These are phyloP conservation scores for Bombus soroeensis DNA, from an alignment of 1,140 invertebrate genomes.

Conservation along the genomic window DNA sequence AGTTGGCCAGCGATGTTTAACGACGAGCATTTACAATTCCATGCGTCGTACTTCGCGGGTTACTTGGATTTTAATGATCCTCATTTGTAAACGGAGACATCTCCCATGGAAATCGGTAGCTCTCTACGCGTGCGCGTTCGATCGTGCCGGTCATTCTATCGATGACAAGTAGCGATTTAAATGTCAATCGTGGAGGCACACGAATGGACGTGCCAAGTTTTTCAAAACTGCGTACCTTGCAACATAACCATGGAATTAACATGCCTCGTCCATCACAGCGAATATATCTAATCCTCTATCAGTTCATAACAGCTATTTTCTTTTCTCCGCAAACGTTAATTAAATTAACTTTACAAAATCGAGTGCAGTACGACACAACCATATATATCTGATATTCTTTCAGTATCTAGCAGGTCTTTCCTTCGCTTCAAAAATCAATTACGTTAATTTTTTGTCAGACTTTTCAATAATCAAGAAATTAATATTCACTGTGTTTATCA, in stretches of 20 bases:
- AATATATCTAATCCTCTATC: neutral
- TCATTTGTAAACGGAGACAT: conserved; percentile 47
- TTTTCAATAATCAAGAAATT: no score
- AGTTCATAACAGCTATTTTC: neutral
- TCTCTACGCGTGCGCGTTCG: conserved; percentile 38
- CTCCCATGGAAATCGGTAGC: conserved; percentile 35
- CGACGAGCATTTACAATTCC: conserved; percentile 27
- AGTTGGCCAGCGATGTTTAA: neutral
- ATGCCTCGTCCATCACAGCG: neutral
- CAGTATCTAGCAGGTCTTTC: neutral
- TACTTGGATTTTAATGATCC: conserved; percentile 41
- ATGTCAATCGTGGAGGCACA: conserved; percentile 37
- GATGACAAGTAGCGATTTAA: conserved; percentile 36
- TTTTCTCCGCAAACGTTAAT: neutral
- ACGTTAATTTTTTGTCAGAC: neutral
- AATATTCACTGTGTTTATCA: no score
- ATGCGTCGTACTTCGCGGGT: conserved; percentile 3
- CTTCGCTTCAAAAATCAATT: neutral
- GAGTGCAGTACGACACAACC: neutral
- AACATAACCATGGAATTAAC: neutral
- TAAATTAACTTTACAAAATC: neutral
- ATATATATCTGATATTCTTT: neutral
- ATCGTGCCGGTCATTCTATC: conserved; percentile 43
- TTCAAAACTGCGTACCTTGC: neutral
- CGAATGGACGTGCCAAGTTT: conserved; percentile 28